These are phyloP conservation scores for Leucania comma DNA, from an alignment of 2,888 invertebrate genomes.

Conservation along the genomic window DNA sequence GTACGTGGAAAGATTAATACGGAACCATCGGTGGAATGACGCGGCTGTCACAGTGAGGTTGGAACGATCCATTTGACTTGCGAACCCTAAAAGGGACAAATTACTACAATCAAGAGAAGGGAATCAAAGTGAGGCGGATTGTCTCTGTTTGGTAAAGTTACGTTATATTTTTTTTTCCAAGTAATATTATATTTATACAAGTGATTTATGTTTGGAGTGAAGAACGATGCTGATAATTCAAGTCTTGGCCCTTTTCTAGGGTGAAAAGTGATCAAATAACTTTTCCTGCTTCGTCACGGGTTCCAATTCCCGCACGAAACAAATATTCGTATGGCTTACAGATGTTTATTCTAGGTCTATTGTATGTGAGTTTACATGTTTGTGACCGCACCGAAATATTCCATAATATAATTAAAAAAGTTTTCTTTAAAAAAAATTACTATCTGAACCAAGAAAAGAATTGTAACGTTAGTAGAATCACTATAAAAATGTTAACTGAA, in stretches of 20 bases:
- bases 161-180: constrained; percentile 30
- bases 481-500: background rate
- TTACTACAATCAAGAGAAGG: constrained; percentile 55
- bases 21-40: constrained; percentile 53
- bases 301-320: no score
- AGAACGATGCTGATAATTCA: constrained; percentile 13
- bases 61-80: constrained; percentile 50
- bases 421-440: no score
- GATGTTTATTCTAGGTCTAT: no score
- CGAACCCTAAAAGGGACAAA: constrained; percentile 58
- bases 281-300: no score
- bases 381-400: no score
- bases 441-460: background rate
- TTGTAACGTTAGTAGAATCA: constrained; percentile 3
- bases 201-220: constrained; percentile 23
- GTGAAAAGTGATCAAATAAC: no score
- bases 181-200: constrained; percentile 26
- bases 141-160: constrained; percentile 37
- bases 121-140: constrained; percentile 44
- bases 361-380: no score
- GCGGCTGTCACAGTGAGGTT: constrained; percentile 51
- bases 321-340: no score
- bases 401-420: no score
- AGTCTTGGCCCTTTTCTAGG: background rate
- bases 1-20: constrained; percentile 58